Evolutionary conservation across 2,888 invertebrate species (phyloP).

Genomic region (Drosophila basisetae): DNA sequence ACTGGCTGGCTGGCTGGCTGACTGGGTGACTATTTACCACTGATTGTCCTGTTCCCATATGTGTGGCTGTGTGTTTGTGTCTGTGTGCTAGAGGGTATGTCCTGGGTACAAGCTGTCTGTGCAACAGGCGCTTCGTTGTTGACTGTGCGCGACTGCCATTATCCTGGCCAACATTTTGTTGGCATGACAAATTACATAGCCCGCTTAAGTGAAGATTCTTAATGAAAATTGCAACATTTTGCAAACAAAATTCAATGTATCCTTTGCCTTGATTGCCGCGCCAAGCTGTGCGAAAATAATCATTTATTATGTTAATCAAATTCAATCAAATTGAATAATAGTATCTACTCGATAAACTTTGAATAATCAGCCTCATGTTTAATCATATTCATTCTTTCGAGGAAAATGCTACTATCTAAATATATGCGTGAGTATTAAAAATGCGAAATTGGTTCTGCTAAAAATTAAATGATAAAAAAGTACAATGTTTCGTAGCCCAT

Average conservation of each 20-base stretch:
- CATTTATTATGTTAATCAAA: slow-evolving; percentile 1
- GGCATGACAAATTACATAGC: slow-evolving; percentile 76
- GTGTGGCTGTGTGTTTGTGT: slow-evolving; percentile 12
- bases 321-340: slow-evolving; percentile 10
- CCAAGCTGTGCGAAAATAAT: slow-evolving; percentile 14
- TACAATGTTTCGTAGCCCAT: neutral
- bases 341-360: neutral
- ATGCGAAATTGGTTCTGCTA: slow-evolving; percentile 15
- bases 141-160: slow-evolving; percentile 65
- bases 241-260: slow-evolving; percentile 44
- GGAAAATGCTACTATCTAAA: slow-evolving; percentile 20
- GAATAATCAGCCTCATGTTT: neutral
- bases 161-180: slow-evolving; percentile 76
- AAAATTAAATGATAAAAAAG: neutral
- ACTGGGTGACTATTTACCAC: slow-evolving; percentile 19
- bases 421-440: slow-evolving; percentile 19
- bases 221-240: slow-evolving; percentile 76
- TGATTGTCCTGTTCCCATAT: slow-evolving; percentile 53
- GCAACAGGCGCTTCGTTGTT: slow-evolving; percentile 72
- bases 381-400: slow-evolving; percentile 11
- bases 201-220: slow-evolving; percentile 77
- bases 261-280: slow-evolving; percentile 38
- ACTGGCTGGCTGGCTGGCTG: slow-evolving; percentile 31
- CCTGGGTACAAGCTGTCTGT: slow-evolving; percentile 53
- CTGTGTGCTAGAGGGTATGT: slow-evolving; percentile 25